Base-by-base conservation (phyloP, 2,888 invertebrate species). In the Tigriopus californicus region DNA sequence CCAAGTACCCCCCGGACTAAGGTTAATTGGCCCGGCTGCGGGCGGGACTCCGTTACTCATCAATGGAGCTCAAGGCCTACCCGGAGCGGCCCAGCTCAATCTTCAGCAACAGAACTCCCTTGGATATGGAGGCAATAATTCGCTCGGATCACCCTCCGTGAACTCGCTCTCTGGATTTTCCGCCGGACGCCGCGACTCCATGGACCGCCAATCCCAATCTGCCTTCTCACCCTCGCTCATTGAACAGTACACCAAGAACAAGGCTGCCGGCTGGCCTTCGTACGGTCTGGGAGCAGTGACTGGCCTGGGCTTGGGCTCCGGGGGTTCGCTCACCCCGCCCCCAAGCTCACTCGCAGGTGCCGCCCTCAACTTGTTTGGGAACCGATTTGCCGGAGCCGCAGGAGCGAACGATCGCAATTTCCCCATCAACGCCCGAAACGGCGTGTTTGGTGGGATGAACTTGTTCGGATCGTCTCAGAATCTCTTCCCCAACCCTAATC, bases 111-210 rank as follows among this genome's bases (percentile, higher is more conserved):
- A 33, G 33, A 33, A 33, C 33, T 33, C 33, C 8, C 33, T 33
- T 33, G 33, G 33, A 3, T 33, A 33, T 33, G 33, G 33, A 33
- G 33, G 33, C 33, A 33, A 8, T 33, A 33, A 33, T 8, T 33
- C 33, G 33, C 33, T 33, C 4, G 33, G 33, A 33, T 33, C 33
- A 33, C 33, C 33, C 8, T 33, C 33, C 33, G 56, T 41, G 41
- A 41, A 41, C 56, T 47, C 47, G 15, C n/a, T 33, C 46, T 25
- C 42, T 46, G 44, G 52, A 1, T 25, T 44, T 33, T 22, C 80
- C 66, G 77, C 78, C 61, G 82, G 82, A 61, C 76, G 85, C 65
- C 76, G 85, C 64, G 85, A 85, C 70, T 84, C 84, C 24, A 82
- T 83, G 72, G 81, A 83, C 69, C 76, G 83, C 65, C 81, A 80